A percentile compares a stretch with the other conserved stretches of the same genome.
These are phyloP conservation scores for Pachycephala philippinensis DNA, from an alignment of 2,113 vertebrate species.

Conservation along the genomic window DNA sequence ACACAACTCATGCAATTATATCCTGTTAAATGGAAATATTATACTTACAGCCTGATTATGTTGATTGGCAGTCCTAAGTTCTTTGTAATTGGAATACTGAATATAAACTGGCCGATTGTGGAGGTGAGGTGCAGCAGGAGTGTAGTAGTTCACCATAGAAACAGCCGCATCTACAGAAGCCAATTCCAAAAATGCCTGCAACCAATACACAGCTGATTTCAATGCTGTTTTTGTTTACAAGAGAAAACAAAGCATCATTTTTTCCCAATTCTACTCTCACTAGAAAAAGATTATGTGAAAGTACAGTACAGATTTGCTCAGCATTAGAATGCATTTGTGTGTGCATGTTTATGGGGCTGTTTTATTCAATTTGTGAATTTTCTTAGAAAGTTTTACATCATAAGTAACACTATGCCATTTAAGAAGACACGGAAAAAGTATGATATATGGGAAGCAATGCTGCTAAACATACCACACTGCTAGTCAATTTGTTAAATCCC, in stretches of 20 bases:
- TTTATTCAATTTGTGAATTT: neutral
- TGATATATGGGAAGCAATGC: neutral
- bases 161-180: constrained; percentile 82
- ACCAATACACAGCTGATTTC: constrained; percentile 23
- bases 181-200: constrained; percentile 89
- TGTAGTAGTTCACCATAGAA: constrained; percentile 81
- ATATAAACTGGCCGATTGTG: constrained; percentile 79
- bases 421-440: neutral
- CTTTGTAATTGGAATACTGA: constrained; percentile 83
- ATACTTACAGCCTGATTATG: constrained; percentile 80
- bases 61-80: constrained; percentile 79
- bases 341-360: neutral
- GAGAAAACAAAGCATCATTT: neutral
- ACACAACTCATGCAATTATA: neutral
- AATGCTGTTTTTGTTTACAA: neutral
- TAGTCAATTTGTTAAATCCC: neutral
- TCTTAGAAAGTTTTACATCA: neutral
- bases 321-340: neutral
- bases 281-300: neutral
- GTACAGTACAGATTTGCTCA: neutral
- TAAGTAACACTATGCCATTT: neutral
- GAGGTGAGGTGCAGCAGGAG: constrained; percentile 67
- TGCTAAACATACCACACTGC: neutral
- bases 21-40: neutral
- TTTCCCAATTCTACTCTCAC: neutral